These are phyloP conservation scores for Prunella himalayana DNA, from an alignment of 2,113 vertebrate species.

Conservation along the genomic window DNA sequence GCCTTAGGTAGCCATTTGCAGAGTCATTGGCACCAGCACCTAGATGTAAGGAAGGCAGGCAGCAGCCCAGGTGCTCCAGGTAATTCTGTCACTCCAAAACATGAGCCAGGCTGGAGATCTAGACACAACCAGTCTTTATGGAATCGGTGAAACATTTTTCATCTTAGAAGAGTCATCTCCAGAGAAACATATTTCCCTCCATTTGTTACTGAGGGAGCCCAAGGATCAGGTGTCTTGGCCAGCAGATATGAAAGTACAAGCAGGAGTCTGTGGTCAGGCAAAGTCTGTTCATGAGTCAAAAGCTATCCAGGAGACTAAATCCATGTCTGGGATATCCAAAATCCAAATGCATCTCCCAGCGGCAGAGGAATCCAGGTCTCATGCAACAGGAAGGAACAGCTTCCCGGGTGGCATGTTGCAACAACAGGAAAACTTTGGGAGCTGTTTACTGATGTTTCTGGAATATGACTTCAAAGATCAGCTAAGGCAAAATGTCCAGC, in stretches of 20 bases:
- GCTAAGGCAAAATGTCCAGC: neutral
- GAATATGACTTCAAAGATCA: neutral
- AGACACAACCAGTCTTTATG: neutral
- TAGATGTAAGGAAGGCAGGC: neutral
- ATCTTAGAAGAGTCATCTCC: neutral
- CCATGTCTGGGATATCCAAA: neutral
- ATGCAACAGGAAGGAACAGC: neutral
- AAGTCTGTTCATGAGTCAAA: neutral
- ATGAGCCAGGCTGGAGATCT: neutral
- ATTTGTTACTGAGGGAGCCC: neutral
- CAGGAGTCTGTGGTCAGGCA: neutral
- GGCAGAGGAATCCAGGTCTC: neutral
- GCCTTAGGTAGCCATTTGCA: neutral
- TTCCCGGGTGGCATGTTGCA: neutral
- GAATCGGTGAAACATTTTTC: neutral
- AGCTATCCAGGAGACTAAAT: neutral
- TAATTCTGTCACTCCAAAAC: neutral
- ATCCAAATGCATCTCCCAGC: neutral
- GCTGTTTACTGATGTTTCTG: neutral
- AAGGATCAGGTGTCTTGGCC: neutral
- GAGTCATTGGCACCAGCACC: neutral
- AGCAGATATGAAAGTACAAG: neutral
- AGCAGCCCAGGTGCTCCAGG: fast-evolving
- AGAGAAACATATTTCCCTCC: neutral
- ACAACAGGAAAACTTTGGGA: neutral